These are phyloP conservation scores for Bradynema listronoti DNA, from an alignment of 1,140 invertebrate genomes.

Conservation along the genomic window DNA sequence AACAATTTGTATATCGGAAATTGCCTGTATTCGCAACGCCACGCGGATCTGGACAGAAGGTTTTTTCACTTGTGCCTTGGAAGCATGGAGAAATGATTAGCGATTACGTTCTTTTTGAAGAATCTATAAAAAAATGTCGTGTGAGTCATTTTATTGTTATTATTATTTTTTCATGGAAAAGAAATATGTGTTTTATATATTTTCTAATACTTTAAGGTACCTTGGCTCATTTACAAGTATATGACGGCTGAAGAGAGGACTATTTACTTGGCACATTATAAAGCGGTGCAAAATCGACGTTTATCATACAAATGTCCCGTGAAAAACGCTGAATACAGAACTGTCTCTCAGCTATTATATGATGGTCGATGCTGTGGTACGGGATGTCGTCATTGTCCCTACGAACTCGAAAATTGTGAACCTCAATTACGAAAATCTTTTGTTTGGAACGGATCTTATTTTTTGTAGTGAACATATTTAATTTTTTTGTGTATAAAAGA, in stretches of 20 bases:
- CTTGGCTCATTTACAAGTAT: conserved; percentile 38
- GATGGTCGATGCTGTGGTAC: conserved; percentile 52
- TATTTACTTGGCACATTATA: conserved; percentile 43
- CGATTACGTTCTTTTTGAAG: conserved; percentile 50
- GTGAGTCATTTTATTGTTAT: too few species aligned
- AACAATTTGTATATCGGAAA: too few species aligned
- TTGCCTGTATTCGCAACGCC: conserved; percentile 6
- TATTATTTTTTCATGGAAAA: too few species aligned
- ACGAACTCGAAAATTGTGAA: conserved; percentile 42
- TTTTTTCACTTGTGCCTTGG: conserved; percentile 20
- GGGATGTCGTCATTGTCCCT: conserved; percentile 56
- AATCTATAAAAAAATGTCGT: conserved; percentile 43
- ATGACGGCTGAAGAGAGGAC: conserved; percentile 42
- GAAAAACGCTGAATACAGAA: conserved; percentile 24
- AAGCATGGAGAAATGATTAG: conserved; percentile 41
- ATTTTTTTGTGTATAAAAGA: conserved; percentile 5
- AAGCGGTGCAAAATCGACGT: conserved; percentile 23
- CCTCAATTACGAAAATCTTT: conserved; percentile 30
- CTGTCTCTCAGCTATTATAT: conserved; percentile 45
- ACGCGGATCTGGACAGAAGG: conserved; percentile 2
- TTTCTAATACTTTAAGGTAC: conserved; percentile 32
- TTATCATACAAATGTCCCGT: conserved; percentile 24
- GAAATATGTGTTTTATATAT: too few species aligned
- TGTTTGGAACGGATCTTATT: conserved; percentile 35
- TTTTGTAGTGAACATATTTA: conserved; percentile 31